Evolutionary conservation across 2,888 invertebrate species (phyloP).

Genomic region (Amorpha juglandis): DNA sequence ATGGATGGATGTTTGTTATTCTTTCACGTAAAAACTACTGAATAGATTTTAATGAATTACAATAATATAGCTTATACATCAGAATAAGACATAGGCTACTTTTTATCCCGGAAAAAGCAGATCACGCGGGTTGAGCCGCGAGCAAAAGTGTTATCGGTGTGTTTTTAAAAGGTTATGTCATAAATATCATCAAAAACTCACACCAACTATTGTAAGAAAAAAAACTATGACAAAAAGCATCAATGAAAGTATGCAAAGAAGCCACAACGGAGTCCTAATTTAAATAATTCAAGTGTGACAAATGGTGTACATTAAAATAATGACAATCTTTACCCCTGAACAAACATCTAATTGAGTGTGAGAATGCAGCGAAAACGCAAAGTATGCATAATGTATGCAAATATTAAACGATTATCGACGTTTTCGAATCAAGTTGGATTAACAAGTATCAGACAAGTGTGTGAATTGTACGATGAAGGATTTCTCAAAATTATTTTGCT

Average conservation of each 20-base stretch:
- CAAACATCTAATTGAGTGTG: conserved; percentile 72
- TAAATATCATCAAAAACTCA: too few relatives aligned
- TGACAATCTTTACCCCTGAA: conserved; percentile 59
- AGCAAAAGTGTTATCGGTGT: too few relatives aligned
- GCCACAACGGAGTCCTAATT: conserved; percentile 48
- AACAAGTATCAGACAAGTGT: conserved; percentile 58
- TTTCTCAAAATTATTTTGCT: conserved; percentile 58
- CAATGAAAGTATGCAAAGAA: not conserved
- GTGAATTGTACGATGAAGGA: conserved; percentile 56
- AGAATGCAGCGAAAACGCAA: conserved; percentile 43
- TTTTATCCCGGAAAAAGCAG: too few relatives aligned
- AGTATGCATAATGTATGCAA: conserved; percentile 49
- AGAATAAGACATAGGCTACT: too few relatives aligned
- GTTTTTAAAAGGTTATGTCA: too few relatives aligned
- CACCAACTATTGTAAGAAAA: too few relatives aligned
- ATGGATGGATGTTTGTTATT: too few relatives aligned
- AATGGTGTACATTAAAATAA: conserved; percentile 63
- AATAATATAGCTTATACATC: too few relatives aligned
- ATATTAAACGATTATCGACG: conserved; percentile 55
- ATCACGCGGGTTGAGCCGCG: too few relatives aligned
- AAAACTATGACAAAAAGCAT: not conserved
- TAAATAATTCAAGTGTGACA: conserved; percentile 76
- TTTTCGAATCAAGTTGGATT: conserved; percentile 62
- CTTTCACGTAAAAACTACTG: too few relatives aligned
- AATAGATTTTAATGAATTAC: too few relatives aligned